Evolutionary conservation across 2,888 invertebrate species (phyloP), one percentile per base, ranked within the genome.

Genomic region (Drosophila histrio): DNA sequence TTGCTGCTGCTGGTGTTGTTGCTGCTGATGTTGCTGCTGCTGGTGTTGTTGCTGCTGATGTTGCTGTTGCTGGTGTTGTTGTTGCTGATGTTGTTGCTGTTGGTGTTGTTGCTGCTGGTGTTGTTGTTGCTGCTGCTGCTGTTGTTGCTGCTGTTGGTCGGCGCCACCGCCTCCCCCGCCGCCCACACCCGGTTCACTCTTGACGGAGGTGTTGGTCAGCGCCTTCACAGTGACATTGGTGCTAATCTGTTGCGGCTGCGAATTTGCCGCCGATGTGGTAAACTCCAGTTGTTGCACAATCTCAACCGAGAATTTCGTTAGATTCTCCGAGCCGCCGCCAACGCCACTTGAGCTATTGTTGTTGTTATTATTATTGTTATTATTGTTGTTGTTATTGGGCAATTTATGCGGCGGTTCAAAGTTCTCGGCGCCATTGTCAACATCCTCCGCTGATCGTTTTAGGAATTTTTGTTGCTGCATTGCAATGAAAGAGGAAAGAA

Each of bases 171-270:
- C 84, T 0, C 88, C 87, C 13, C 80, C 81, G 5, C 89, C 89
- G 21, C 88, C 89, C 41, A 90, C 90, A 50, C 82, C 91, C 38
- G 91, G 91, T 77, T 92, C 92, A 73, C 91, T 92, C 71, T 92
- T 92, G 36, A 92, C 92, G 54, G 92, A 92, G 46, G 95, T 94
- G 90, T 95, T 95, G 73, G 95, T 95, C 80, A 95, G 92, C 32
- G 95, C 94, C 90, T 97, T 97, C 72, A 97, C 97, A 53, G 97
- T 97, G 61, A 97, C 97, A 93, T 97, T 97, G 76, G 97, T 97
- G 89, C 95, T 96, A 79, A 97, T 97, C 92, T 97, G 97, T 90
- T 97, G 97, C 53, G 97, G 96, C 90, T 96, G 96, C 6, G 96
- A 96, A 90, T 96, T 97, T 44, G 96, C 96, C 53, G 96, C 96